Percentiles rank a stretch among this genome's conserved stretches.
Conservation (phyloP, 2,888 invertebrate species). For the Beris morrisii region DNA sequence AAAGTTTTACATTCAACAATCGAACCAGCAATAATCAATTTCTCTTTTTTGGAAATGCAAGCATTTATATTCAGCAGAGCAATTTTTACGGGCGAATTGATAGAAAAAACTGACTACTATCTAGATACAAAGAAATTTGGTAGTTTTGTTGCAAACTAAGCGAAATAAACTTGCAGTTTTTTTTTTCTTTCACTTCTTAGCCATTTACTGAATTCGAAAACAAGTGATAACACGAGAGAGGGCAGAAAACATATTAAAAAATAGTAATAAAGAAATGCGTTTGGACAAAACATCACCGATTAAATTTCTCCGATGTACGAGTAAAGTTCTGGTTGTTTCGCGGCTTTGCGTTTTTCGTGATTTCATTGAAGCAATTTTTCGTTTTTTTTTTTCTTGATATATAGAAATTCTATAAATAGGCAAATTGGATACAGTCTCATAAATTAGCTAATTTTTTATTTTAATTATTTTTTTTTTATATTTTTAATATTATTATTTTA, state of each 20-base stretch:
- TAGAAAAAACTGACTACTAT: too few species aligned
- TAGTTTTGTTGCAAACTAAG: too few species aligned
- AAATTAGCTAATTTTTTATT: slow-evolving; percentile 33
- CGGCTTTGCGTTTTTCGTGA: not conserved
- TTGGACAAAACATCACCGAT: not conserved
- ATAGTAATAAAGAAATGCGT: slow-evolving; percentile 12
- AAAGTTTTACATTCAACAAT: too few species aligned
- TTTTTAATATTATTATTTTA: slow-evolving; percentile 4
- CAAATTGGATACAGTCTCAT: slow-evolving; percentile 39
- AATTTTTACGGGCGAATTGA: too few species aligned
- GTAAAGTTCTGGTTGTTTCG: not conserved
- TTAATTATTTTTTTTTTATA: slow-evolving; percentile 5
- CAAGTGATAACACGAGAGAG: slow-evolving; percentile 1
- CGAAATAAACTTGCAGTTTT: too few species aligned
- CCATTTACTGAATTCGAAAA: not conserved
- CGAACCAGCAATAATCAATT: too few species aligned
- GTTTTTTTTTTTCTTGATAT: slow-evolving; percentile 19
- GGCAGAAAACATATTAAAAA: not conserved
- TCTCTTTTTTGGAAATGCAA: too few species aligned
- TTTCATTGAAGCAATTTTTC: slow-evolving; percentile 10
- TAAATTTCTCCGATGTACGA: not conserved
- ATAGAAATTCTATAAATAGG: slow-evolving; percentile 37
- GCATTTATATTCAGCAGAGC: too few species aligned
- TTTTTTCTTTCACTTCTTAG: too few species aligned
- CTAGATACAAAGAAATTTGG: too few species aligned